Percentiles rank a stretch among this genome's conserved stretches.
Conservation (phyloP, 2,113 vertebrate genomes). For the Micromys minutus region DNA sequence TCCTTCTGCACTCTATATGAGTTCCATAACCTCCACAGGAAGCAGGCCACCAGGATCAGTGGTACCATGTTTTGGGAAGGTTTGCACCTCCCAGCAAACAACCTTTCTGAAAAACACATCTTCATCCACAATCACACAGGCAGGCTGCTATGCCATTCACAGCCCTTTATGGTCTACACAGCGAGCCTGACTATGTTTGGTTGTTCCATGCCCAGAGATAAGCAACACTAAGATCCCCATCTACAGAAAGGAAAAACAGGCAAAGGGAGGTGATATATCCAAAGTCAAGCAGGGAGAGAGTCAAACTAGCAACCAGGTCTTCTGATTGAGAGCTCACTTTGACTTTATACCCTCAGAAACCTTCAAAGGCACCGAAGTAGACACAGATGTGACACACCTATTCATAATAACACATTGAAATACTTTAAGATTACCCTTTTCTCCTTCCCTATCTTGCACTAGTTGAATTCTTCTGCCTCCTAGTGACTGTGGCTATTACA, state of each 20-base stretch:
- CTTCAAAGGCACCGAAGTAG: not conserved
- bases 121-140: not conserved
- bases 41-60: not conserved
- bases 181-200: not conserved
- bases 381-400: not conserved
- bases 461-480: constrained; percentile 56
- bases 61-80: not conserved
- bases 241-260: not conserved
- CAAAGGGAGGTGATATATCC: not conserved
- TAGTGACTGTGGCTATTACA: constrained; percentile 29
- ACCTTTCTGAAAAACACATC: not conserved
- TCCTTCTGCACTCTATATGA: not conserved
- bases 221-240: not conserved
- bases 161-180: not conserved
- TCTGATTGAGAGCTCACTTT: not conserved
- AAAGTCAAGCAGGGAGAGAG: not conserved
- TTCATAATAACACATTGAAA: not conserved
- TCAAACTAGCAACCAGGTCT: not conserved
- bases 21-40: not conserved
- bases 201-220: not conserved
- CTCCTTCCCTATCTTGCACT: not conserved
- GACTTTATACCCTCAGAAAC: not conserved
- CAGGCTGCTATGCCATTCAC: not conserved
- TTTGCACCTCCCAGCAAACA: not conserved
- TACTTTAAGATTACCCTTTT: not conserved